Evolutionary conservation across 2,797 vertebrate species (phyloP).

Genomic region (Eospalax fontanierii): DNA sequence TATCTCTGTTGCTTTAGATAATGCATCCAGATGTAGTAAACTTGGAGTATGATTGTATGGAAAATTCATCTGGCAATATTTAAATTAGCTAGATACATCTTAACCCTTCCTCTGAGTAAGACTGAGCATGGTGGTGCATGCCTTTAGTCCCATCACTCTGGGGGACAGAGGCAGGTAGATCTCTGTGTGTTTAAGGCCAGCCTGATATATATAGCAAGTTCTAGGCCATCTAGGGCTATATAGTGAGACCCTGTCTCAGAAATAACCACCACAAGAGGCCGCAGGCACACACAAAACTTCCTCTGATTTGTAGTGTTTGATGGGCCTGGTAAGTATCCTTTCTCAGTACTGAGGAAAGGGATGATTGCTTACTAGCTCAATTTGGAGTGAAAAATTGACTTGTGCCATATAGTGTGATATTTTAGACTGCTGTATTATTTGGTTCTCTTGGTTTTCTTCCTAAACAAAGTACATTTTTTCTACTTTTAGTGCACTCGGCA

Average conservation of each 20-base stretch:
- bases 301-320: conserved; percentile 83
- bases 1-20: conserved; percentile 69
- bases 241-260: too few relatives aligned
- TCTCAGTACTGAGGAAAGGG: conserved; percentile 85
- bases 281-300: neutral
- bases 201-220: too few relatives aligned
- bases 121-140: too few relatives aligned
- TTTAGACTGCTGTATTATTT: conserved; percentile 68
- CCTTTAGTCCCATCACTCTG: too few relatives aligned
- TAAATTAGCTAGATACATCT: conserved; percentile 79
- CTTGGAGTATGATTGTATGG: conserved; percentile 75
- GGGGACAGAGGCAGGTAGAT: too few relatives aligned
- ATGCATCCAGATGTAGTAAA: conserved; percentile 79
- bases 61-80: conserved; percentile 78
- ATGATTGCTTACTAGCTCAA: conserved; percentile 80
- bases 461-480: conserved; percentile 79
- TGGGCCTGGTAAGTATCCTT: conserved; percentile 82
- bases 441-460: conserved; percentile 5
- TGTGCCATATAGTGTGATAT: conserved; percentile 56
- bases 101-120: conserved; percentile 72
- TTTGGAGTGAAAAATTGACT: conserved; percentile 81
- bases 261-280: too few relatives aligned
- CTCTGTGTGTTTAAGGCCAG: too few relatives aligned
- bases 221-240: too few relatives aligned
- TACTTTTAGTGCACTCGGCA: conserved; percentile 96